Base-by-base conservation (phyloP, 2,797 vertebrate genomes). In the Rhincodon typus region DNA sequence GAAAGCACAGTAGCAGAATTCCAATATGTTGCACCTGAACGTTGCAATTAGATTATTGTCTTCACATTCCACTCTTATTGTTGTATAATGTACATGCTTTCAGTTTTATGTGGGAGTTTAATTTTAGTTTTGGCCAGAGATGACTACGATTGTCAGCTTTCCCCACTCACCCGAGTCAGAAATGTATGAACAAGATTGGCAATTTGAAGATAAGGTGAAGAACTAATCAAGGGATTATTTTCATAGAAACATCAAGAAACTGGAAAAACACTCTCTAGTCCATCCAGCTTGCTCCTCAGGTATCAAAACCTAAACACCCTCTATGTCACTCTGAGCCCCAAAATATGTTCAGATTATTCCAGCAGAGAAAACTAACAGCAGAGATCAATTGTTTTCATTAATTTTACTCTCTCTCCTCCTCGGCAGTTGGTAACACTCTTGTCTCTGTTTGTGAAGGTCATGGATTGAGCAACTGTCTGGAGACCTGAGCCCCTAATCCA, bases 101-200 rank as follows among this genome's bases (percentile, higher is more conserved):
- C 70, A 77, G 15, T 72, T 53, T 53, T n/a, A 74, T 21, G 70
- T 95, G 70, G 94, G 94, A 74, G 94, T 95, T 95, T 95, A 53
- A 77, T 77, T 95, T 53, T 19, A 17, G n/a, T 93, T 93, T 69
- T 21, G n/a, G 90, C n/a, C 5, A 6, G 38, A 12, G 19, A 5
- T 42, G n/a, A 42, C n/a, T 42, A 10, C 23, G 10, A 91, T 34
- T 66, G 57, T 66, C 13, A 67, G 57, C 34, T 42, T n/a, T 53
- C 27, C 34, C 57, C 17, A 91, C 15, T 34, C 21, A 17, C 57
- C 12, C 23, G 38, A 66, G n/a, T 46, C 25, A 95, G 42, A 12
- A 77, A 96, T 57, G 62, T 79, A 62, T 53, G 97, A 99, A 8
- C 27, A 27, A 42, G 1, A 38, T 38, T 5, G 3, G 42, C 19